phyloP scores from a whole-genome alignment of 2,797 vertebrate genomes.

The Holocentrus rufus region DNA sequence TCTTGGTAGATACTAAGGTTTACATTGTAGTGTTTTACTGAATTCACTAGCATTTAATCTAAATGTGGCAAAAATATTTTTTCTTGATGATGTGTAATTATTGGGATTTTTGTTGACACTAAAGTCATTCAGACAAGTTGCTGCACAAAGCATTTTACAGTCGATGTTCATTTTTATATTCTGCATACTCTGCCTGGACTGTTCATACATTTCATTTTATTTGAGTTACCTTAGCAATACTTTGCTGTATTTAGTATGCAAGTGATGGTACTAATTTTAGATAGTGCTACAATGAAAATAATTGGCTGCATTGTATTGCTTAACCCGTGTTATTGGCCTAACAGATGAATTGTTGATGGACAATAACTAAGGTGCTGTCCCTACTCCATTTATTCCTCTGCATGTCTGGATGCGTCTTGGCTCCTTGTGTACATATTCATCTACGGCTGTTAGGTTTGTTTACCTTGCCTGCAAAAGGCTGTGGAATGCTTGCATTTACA shows the following conservation, averaged over 20 bases:
- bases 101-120: too few relatives aligned
- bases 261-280: not conserved
- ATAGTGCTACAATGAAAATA: not conserved
- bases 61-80: too few relatives aligned
- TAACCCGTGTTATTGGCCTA: not conserved
- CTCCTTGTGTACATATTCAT: slow-evolving; percentile 36
- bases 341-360: too few relatives aligned
- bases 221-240: not conserved
- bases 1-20: too few relatives aligned
- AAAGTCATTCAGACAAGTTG: too few relatives aligned
- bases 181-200: not conserved
- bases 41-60: not conserved
- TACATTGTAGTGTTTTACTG: not conserved
- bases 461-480: slow-evolving; percentile 40
- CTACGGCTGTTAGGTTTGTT: slow-evolving; percentile 39
- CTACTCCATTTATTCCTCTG: slow-evolving; percentile 3
- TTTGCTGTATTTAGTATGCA: not conserved
- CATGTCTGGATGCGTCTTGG: slow-evolving; percentile 28
- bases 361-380: not conserved
- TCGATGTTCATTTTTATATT: not conserved
- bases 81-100: too few relatives aligned
- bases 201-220: not conserved
- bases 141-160: not conserved
- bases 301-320: not conserved
- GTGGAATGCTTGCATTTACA: slow-evolving; percentile 41